Conservation (phyloP, 2,888 invertebrate species). For the Leptinotarsa tumamoca region DNA sequence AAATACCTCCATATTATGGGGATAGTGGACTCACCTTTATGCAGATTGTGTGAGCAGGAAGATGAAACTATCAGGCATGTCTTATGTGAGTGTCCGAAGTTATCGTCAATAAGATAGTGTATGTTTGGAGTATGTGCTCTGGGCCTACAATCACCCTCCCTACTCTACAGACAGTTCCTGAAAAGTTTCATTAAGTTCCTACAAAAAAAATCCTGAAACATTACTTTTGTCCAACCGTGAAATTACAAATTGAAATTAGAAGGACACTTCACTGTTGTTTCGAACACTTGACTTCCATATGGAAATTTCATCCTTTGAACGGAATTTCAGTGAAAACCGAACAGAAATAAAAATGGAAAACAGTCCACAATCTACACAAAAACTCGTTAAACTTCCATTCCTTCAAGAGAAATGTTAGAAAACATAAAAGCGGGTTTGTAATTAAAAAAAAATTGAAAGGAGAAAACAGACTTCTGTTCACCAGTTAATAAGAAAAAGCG, state of each 20-base stretch:
- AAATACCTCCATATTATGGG: too few species aligned
- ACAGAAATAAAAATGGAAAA: background rate
- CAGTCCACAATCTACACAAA: background rate
- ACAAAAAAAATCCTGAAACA: too few species aligned
- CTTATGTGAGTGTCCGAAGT: too few species aligned
- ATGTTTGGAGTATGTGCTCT: too few species aligned
- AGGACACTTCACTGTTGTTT: background rate
- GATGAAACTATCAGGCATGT: too few species aligned
- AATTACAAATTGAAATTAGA: background rate
- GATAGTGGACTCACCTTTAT: too few species aligned
- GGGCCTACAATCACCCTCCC: too few species aligned
- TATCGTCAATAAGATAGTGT: too few species aligned
- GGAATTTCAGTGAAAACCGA: background rate
- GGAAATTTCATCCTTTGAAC: background rate
- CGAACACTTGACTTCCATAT: background rate
- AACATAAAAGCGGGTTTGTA: slow-evolving; percentile 24
- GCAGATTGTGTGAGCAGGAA: too few species aligned
- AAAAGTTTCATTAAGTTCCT: too few species aligned
- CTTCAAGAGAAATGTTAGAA: slow-evolving; percentile 19
- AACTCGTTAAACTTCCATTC: background rate
- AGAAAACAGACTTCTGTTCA: slow-evolving; percentile 26
- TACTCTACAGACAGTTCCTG: too few species aligned
- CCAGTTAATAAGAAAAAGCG: slow-evolving; percentile 34
- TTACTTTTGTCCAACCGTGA: too few species aligned
- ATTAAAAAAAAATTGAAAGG: slow-evolving; percentile 26